A percentile compares a stretch with the other conserved stretches of the same genome.
Evolutionary conservation across 2,888 invertebrate genomes (phyloP).

Genomic region (Plagiodera versicolora): DNA sequence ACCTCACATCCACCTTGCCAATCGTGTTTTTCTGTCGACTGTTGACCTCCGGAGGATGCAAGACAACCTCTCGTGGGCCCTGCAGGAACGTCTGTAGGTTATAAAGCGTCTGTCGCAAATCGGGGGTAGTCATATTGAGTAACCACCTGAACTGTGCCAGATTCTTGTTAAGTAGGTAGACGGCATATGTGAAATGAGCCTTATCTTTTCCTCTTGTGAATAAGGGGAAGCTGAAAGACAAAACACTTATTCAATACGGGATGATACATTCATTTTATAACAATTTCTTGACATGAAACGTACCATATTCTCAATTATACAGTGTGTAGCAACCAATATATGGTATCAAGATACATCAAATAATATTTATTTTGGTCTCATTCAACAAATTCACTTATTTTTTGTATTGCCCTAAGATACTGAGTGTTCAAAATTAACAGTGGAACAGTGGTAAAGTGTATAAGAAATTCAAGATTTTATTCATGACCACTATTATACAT

Average conservation of each 20-base stretch:
- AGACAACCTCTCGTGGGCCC: conserved; percentile 23
- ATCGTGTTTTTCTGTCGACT: no score
- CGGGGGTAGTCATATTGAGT: conserved; percentile 71
- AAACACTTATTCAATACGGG: no score
- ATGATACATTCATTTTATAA: no score
- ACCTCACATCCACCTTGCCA: conserved; percentile 26
- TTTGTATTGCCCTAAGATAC: not conserved
- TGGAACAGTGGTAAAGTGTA: no score
- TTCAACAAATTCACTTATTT: no score
- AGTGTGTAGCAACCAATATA: no score
- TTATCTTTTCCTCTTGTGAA: conserved; percentile 78
- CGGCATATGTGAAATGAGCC: conserved; percentile 83
- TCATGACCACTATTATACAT: not conserved
- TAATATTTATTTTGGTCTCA: no score
- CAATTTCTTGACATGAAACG: not conserved
- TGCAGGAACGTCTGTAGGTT: conserved; percentile 62
- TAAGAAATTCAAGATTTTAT: no score
- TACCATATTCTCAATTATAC: no score
- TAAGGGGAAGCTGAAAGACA: conserved; percentile 74
- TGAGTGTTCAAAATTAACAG: no score
- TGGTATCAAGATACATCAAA: no score
- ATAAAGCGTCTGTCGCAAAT: conserved; percentile 75
- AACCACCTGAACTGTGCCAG: conserved; percentile 87
- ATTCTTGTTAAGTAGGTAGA: conserved; percentile 91
- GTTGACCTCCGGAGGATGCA: not conserved